Evolutionary conservation across 1,140 invertebrate genomes (phyloP).

Genomic region (Acyrthosiphon pisum): DNA sequence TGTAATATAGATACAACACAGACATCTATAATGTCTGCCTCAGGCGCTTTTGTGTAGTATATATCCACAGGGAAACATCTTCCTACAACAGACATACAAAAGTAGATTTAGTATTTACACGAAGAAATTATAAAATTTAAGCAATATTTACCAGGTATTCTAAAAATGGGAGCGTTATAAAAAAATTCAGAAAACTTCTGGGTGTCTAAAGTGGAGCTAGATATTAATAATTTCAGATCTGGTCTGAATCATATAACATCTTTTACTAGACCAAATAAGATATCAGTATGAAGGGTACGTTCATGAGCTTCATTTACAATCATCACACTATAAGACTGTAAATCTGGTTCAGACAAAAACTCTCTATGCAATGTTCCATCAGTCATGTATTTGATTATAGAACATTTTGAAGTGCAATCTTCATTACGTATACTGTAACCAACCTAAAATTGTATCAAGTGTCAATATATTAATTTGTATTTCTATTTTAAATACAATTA

Average conservation of each 20-base stretch:
- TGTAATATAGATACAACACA: conserved; percentile 95
- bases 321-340: conserved; percentile 82
- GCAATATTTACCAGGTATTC: conserved; percentile 80
- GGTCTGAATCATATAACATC: conserved; percentile 94
- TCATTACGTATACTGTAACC: conserved; percentile 83
- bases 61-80: conserved; percentile 87
- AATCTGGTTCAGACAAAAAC: conserved; percentile 95
- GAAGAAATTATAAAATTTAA: not conserved
- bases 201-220: conserved; percentile 96
- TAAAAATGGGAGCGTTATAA: conserved; percentile 97
- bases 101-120: not conserved
- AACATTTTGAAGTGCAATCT: conserved; percentile 78
- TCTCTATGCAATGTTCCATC: conserved; percentile 98
- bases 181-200: conserved; percentile 99
- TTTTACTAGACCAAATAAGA: conserved; percentile 97
- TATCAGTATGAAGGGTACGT: conserved; percentile 96
- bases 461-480: not conserved
- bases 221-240: conserved; percentile 96
- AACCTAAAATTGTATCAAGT: conserved; percentile 65
- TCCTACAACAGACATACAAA: conserved; percentile 62
- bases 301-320: conserved; percentile 99
- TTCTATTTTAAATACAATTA: not conserved
- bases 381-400: conserved; percentile 98
- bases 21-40: conserved; percentile 77
- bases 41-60: conserved; percentile 98